phyloP scores from a whole-genome alignment of 2,113 vertebrate species.

The Coptodon rendalli region DNA sequence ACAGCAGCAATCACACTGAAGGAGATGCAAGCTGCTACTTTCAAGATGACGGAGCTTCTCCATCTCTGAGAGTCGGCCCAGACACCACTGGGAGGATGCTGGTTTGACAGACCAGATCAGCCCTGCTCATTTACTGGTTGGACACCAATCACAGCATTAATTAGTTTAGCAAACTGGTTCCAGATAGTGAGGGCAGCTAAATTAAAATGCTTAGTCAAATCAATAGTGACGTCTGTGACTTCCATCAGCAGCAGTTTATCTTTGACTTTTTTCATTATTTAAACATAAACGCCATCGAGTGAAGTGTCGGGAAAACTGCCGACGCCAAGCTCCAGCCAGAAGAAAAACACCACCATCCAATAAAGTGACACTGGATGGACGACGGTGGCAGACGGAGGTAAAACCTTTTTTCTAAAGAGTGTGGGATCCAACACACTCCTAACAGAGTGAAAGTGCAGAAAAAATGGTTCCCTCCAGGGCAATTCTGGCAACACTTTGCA shows the following conservation, averaged over 20 bases:
- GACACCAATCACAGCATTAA: background rate
- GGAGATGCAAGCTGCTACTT: background rate
- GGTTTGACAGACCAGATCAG: background rate
- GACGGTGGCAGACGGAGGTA: background rate
- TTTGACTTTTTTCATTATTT: background rate
- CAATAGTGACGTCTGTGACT: background rate
- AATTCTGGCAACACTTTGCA: background rate
- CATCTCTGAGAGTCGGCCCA: background rate
- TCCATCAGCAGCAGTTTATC: background rate
- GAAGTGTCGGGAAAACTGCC: background rate
- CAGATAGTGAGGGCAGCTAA: background rate
- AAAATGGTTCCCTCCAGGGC: background rate
- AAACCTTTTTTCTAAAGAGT: background rate
- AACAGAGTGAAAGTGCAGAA: background rate
- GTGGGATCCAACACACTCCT: background rate
- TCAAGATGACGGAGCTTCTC: background rate
- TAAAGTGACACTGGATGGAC: background rate
- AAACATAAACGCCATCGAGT: background rate
- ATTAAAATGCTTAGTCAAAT: background rate
- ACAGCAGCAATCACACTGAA: rapidly evolving
- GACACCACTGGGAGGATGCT: background rate
- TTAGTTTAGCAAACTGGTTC: background rate
- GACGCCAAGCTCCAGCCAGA: background rate
- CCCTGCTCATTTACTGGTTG: background rate
- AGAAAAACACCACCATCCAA: background rate